Conservation (phyloP, 2,797 vertebrate genomes). For the Cryptoprocta ferox region DNA sequence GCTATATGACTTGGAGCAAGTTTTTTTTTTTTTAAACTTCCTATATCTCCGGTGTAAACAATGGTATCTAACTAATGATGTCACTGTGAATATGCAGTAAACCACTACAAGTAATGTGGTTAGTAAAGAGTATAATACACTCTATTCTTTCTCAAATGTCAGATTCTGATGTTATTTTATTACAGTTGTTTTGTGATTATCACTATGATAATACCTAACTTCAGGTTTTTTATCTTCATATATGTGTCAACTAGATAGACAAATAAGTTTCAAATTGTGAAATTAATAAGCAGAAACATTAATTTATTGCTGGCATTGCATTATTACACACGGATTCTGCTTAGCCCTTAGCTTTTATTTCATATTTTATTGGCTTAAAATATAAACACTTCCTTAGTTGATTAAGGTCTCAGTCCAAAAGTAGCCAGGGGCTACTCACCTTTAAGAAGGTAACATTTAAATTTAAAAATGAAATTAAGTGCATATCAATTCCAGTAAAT, state of each 20-base stretch:
- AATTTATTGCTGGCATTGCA: background rate
- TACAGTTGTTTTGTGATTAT: background rate
- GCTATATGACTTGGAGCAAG: background rate
- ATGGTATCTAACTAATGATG: background rate
- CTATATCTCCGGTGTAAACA: background rate
- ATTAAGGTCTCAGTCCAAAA: conserved; percentile 68
- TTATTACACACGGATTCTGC: conserved; percentile 45
- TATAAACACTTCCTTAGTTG: conserved; percentile 71
- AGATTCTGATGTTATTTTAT: background rate
- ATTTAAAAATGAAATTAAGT: conserved; percentile 78
- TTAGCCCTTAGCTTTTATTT: conserved; percentile 60
- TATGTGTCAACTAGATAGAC: background rate
- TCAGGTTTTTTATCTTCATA: background rate
- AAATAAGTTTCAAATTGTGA: background rate
- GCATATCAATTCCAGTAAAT: conserved; percentile 80
- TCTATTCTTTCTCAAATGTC: background rate
- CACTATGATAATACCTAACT: background rate
- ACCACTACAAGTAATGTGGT: background rate
- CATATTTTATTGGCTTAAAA: conserved; percentile 75
- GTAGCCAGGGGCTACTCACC: conserved; percentile 59
- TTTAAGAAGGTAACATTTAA: conserved; percentile 72
- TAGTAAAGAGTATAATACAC: background rate
- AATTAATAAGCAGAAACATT: background rate
- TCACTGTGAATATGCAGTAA: background rate
- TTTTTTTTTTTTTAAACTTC: background rate